Evolutionary conservation across 2,113 vertebrate genomes (phyloP).

Genomic region (Aramus guarauna): DNA sequence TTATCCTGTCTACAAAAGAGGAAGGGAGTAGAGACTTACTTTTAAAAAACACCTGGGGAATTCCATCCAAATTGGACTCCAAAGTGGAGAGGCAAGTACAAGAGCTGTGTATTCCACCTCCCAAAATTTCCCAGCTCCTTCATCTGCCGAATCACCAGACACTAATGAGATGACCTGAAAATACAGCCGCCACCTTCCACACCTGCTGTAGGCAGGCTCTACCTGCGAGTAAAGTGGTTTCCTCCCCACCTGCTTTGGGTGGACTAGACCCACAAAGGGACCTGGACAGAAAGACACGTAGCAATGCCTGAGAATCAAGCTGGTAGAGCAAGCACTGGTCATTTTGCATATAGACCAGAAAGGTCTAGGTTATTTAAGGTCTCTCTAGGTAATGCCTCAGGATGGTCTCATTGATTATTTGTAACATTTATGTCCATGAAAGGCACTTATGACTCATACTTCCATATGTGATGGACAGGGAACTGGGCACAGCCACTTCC

Average conservation of each 20-base stretch:
- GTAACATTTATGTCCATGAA: neutral
- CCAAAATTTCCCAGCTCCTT: neutral
- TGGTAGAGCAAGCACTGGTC: neutral
- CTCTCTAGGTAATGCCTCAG: neutral
- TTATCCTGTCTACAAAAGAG: neutral
- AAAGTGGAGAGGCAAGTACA: neutral
- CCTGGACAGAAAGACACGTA: too few relatives aligned
- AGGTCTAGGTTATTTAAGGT: neutral
- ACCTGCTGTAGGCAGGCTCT: neutral
- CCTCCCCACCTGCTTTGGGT: neutral
- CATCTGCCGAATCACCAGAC: neutral
- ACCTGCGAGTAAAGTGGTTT: neutral
- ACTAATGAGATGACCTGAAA: neutral
- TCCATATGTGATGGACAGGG: neutral
- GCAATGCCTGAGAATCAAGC: neutral
- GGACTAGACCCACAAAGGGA: neutral
- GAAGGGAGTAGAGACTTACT: neutral
- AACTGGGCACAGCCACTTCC: neutral
- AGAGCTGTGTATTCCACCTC: neutral
- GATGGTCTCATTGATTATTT: neutral
- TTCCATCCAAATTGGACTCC: neutral
- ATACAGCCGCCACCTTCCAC: neutral
- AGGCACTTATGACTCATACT: neutral
- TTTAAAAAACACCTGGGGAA: neutral
- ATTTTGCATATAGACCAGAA: neutral